Evolutionary conservation across 2,113 vertebrate genomes (phyloP).

Genomic region (Falcunculus frontatus): DNA sequence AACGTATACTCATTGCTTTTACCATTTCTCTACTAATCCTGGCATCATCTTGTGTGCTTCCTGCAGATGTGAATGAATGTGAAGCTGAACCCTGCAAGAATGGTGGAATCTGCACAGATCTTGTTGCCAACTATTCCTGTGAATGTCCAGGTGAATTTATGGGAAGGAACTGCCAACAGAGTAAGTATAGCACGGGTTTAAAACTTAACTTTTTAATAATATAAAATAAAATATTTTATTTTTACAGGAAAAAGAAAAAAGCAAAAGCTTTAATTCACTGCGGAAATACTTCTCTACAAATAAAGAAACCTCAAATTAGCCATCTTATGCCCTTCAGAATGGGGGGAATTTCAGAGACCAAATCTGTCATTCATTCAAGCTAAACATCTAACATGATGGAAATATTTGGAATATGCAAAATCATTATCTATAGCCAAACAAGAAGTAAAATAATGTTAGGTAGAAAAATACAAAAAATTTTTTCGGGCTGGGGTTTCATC

Average conservation of each 20-base stretch:
- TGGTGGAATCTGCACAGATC: constrained; percentile 93
- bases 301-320: not conserved
- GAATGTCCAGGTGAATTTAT: constrained; percentile 98
- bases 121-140: constrained; percentile 95
- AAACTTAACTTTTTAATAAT: not conserved
- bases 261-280: not conserved
- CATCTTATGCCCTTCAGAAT: not conserved
- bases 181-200: constrained; percentile 76
- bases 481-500: not conserved
- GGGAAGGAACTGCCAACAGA: constrained; percentile 96
- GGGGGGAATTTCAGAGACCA: not conserved
- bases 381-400: not conserved
- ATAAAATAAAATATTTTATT: not conserved
- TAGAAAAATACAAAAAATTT: not conserved
- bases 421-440: not conserved
- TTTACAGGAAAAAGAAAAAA: not conserved
- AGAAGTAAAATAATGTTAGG: not conserved
- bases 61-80: constrained; percentile 93
- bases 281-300: not conserved
- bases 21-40: not conserved
- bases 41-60: not conserved
- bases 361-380: not conserved
- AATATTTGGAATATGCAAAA: not conserved
- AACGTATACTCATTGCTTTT: not conserved
- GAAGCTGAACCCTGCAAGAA: constrained; percentile 94